These are phyloP conservation scores for Amblyjoppa proteus DNA, from an alignment of 2,888 invertebrate species.

Conservation along the genomic window DNA sequence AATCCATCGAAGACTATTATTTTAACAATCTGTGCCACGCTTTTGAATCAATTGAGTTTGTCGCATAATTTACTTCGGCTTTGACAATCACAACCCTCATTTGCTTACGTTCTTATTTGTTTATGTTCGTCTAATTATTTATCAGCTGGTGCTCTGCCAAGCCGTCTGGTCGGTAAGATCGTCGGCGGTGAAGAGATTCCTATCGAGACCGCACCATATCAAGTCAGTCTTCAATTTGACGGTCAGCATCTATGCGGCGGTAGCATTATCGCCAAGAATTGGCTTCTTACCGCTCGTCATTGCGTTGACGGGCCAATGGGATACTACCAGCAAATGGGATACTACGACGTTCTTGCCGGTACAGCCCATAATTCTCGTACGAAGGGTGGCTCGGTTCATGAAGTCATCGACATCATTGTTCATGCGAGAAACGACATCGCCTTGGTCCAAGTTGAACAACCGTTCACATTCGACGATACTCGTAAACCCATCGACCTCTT, in stretches of 20 bases:
- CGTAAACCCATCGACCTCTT: constrained; percentile 85
- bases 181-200: constrained; percentile 79
- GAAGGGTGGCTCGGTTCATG: constrained; percentile 56
- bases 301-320: too few species aligned
- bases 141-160: not conserved
- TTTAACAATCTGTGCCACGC: not conserved
- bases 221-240: constrained; percentile 74
- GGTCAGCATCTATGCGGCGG: constrained; percentile 87
- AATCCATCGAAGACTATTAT: not conserved
- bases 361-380: constrained; percentile 79
- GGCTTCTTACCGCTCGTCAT: constrained; percentile 88
- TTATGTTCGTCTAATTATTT: not conserved
- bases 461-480: constrained; percentile 85
- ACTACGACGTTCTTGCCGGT: constrained; percentile 85
- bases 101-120: not conserved
- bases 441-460: constrained; percentile 85
- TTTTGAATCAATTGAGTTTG: not conserved
- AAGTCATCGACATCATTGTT: constrained; percentile 45
- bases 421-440: constrained; percentile 85
- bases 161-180: constrained; percentile 1
- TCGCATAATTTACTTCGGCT: not conserved
- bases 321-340: too few species aligned
- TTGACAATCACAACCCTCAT: not conserved
- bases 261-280: too few species aligned
- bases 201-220: constrained; percentile 86